A percentile compares a stretch with the other conserved stretches of the same genome.
phyloP scores from a whole-genome alignment of 1,140 invertebrate genomes.

The Orchestia grillus region DNA sequence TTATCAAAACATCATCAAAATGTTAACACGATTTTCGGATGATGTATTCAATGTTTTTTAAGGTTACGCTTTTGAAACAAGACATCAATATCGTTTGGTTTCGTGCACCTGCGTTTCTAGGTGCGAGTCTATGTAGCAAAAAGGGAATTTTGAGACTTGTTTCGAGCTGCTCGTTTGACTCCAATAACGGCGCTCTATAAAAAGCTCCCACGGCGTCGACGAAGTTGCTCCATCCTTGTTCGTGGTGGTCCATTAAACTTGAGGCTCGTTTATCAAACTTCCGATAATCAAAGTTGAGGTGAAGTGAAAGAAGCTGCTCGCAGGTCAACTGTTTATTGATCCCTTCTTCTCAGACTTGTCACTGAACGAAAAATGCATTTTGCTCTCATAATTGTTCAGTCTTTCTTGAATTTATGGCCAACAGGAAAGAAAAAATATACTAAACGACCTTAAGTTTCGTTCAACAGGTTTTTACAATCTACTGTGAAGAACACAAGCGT shows the following conservation, averaged over 20 bases:
- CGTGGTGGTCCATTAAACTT: neutral
- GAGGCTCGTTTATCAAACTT: neutral
- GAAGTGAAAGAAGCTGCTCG: neutral
- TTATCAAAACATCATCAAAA: too few relatives aligned
- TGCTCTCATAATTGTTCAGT: neutral
- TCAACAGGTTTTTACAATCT: neutral
- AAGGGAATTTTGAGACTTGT: too few relatives aligned
- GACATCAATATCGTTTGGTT: too few relatives aligned
- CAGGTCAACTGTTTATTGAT: neutral
- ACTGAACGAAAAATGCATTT: neutral
- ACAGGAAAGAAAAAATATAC: neutral
- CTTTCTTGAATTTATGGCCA: neutral
- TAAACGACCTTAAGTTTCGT: neutral
- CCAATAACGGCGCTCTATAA: too few relatives aligned
- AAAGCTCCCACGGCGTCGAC: too few relatives aligned
- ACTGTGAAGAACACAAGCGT: neutral
- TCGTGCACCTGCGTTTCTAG: too few relatives aligned
- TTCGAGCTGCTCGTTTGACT: too few relatives aligned
- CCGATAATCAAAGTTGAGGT: neutral
- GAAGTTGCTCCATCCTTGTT: neutral
- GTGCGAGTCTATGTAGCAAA: too few relatives aligned
- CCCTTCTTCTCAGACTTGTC: neutral
- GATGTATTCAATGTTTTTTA: too few relatives aligned
- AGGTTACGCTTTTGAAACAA: too few relatives aligned
- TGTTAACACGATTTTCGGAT: too few relatives aligned